Evolutionary conservation across 2,888 invertebrate species (phyloP).

Genomic region (Zootermopsis nevadensis): DNA sequence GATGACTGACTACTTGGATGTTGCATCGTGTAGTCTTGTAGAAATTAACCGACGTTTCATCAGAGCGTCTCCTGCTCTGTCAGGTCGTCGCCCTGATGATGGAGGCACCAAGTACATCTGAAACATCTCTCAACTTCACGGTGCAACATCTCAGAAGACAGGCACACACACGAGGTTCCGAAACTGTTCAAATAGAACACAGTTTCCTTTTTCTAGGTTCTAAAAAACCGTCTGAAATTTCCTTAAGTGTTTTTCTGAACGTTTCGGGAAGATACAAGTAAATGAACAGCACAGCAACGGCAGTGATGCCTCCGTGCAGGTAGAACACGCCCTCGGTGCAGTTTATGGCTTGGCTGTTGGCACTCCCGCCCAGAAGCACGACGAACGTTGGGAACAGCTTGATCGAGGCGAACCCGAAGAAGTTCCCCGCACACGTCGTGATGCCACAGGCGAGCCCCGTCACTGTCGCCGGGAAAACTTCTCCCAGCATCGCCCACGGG

Average conservation of each 20-base stretch:
- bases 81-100: too few species aligned
- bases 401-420: constrained; percentile 24
- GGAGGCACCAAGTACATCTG: too few species aligned
- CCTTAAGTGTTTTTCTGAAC: constrained; percentile 25
- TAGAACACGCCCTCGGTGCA: constrained; percentile 26
- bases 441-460: constrained; percentile 27
- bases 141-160: too few species aligned
- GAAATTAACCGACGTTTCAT: too few species aligned
- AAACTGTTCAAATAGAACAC: background rate
- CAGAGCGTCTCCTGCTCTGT: too few species aligned
- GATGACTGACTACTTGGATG: too few species aligned
- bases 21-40: too few species aligned
- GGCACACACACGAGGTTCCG: too few species aligned
- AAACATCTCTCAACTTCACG: too few species aligned
- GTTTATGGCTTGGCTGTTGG: background rate
- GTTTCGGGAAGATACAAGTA: constrained; percentile 30
- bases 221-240: constrained; percentile 9
- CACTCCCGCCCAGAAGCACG: background rate
- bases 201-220: background rate
- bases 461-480: constrained; percentile 25
- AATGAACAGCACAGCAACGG: background rate
- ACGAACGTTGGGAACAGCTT: constrained; percentile 26
- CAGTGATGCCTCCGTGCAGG: constrained; percentile 20
- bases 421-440: constrained; percentile 22
- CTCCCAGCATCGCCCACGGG: constrained; percentile 33